A percentile compares a stretch with the other conserved stretches of the same genome.
Conservation (phyloP, 2,888 invertebrate species). For the Rhagonycha fulva region DNA sequence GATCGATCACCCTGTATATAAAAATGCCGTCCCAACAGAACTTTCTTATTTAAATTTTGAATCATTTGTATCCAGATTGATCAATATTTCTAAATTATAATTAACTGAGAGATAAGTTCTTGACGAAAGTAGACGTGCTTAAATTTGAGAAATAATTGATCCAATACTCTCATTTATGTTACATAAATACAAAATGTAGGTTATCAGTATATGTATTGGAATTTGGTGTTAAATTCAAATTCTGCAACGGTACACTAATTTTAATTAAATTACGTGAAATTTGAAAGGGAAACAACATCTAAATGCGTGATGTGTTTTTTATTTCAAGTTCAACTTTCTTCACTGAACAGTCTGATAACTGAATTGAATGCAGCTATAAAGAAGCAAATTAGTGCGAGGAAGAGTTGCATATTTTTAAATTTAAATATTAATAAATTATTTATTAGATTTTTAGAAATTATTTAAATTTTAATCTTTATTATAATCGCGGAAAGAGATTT, state of each 20-base stretch:
- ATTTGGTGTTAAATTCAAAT: background rate
- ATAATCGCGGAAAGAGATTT: background rate
- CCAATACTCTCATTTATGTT: background rate
- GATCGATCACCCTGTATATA: too few relatives aligned
- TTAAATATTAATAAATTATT: background rate
- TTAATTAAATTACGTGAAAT: background rate
- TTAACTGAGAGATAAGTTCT: too few relatives aligned
- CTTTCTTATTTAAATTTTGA: too few relatives aligned
- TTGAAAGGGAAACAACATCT: slow-evolving; percentile 19
- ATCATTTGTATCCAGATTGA: too few relatives aligned
- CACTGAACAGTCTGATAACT: slow-evolving; percentile 27
- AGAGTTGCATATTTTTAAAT: slow-evolving; percentile 4
- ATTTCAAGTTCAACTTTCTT: slow-evolving; percentile 27
- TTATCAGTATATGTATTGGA: background rate
- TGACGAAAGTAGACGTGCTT: too few relatives aligned
- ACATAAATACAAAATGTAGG: background rate
- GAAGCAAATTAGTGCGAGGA: slow-evolving; percentile 22
- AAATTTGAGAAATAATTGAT: background rate
- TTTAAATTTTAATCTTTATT: background rate
- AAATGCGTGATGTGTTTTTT: slow-evolving; percentile 11
- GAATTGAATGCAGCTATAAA: slow-evolving; percentile 13
- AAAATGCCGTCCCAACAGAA: too few relatives aligned
- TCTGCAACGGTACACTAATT: background rate
- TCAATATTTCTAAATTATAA: too few relatives aligned
- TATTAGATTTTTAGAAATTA: background rate